Conservation (phyloP, 2,888 invertebrate species). For the Hypercompe scribonia region DNA sequence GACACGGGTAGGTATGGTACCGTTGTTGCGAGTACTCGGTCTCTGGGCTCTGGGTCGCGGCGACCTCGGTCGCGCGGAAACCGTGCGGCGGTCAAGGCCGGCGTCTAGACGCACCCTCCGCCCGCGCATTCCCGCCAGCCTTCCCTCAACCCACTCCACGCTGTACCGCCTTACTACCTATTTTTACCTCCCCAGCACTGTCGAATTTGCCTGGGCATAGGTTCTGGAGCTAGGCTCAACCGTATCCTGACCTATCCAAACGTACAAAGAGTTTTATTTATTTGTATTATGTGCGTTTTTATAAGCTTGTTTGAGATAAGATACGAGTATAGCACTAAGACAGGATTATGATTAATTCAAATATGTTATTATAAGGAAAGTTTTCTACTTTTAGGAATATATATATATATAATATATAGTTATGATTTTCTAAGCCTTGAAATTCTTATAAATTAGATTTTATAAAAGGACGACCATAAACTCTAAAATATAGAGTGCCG, state of each 20-base stretch:
- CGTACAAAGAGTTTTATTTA: conserved; percentile 21
- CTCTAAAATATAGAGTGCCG: conserved; percentile 1
- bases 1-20: conserved; percentile 49
- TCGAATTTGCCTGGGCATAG: conserved; percentile 73
- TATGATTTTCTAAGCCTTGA: neutral
- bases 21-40: conserved; percentile 68
- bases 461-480: neutral
- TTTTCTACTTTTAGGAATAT: neutral
- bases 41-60: conserved; percentile 77
- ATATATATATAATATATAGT: neutral
- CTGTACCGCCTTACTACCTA: conserved; percentile 64
- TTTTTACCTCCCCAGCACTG: conserved; percentile 67
- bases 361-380: neutral
- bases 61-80: conserved; percentile 83
- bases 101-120: conserved; percentile 79
- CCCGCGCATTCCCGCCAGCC: conserved; percentile 55
- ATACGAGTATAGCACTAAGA: conserved; percentile 22
- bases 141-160: conserved; percentile 48
- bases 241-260: conserved; percentile 71
- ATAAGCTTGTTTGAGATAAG: conserved; percentile 42
- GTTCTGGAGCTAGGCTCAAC: conserved; percentile 45
- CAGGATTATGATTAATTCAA: conserved; percentile 13
- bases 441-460: neutral
- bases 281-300: conserved; percentile 5
- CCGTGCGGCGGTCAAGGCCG: conserved; percentile 83